A percentile compares a stretch with the other conserved stretches of the same genome.
These are phyloP conservation scores for Dimorphilus gyrociliatus DNA, from an alignment of 2,888 invertebrate species.

Conservation along the genomic window DNA sequence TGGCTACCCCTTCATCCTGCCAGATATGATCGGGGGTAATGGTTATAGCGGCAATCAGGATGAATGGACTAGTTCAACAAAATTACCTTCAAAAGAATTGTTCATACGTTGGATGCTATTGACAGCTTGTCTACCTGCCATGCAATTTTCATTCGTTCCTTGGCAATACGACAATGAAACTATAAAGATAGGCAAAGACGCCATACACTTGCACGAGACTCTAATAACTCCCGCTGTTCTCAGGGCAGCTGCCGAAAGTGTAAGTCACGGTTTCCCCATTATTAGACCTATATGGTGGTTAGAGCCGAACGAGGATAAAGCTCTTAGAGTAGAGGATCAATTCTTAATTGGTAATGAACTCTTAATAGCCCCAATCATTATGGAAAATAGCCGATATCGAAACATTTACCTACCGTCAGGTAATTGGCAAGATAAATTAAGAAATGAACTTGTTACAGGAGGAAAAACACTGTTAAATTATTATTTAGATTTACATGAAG, in stretches of 20 bases:
- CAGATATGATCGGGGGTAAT: conserved; percentile 78
- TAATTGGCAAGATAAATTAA: conserved; percentile 24
- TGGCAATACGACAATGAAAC: conserved; percentile 60
- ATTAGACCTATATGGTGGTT: conserved; percentile 74
- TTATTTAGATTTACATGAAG: too few relatives aligned
- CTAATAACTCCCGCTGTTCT: conserved; percentile 13
- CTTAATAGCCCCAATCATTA: conserved; percentile 70
- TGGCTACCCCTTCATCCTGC: conserved; percentile 75
- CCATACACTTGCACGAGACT: conserved; percentile 14
- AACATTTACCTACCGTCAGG: conserved; percentile 74
- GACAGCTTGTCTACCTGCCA: conserved; percentile 72
- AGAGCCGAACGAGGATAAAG: conserved; percentile 56
- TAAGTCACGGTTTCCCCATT: conserved; percentile 45
- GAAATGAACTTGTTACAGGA: too few relatives aligned
- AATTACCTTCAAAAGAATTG: conserved; percentile 31
- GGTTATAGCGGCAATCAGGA: conserved; percentile 12
- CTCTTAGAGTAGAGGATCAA: conserved; percentile 60
- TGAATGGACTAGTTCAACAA: neutral
- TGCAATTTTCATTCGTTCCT: conserved; percentile 75
- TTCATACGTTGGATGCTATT: conserved; percentile 68
- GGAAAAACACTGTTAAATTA: too few relatives aligned
- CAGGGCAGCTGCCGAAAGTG: conserved; percentile 17
- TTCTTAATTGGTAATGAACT: conserved; percentile 76
- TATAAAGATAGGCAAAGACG: conserved; percentile 13
- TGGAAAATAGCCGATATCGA: conserved; percentile 53